Evolutionary conservation across 2,113 vertebrate species (phyloP).

Genomic region (Leptosomus discolor): DNA sequence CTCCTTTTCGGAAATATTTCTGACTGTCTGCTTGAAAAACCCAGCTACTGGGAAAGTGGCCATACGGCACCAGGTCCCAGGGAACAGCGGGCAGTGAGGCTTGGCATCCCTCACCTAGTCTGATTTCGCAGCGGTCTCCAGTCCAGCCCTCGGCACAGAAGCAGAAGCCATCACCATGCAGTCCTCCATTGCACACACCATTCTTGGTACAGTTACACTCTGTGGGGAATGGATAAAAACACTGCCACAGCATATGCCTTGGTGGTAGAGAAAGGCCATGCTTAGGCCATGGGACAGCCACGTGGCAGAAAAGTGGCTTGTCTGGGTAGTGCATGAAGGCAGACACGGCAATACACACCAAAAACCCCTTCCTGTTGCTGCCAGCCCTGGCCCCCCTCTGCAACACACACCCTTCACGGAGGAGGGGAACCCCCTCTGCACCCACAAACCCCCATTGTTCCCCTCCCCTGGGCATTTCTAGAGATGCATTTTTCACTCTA

Average conservation of each 20-base stretch:
- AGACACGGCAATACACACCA: rapidly evolving
- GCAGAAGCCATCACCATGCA: slow-evolving; percentile 81
- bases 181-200: slow-evolving; percentile 76
- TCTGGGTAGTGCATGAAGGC: not conserved
- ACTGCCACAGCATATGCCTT: not conserved
- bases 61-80: rapidly evolving
- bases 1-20: not conserved
- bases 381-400: not conserved
- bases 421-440: not conserved
- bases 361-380: not conserved
- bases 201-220: slow-evolving; percentile 76
- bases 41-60: not conserved
- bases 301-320: rapidly evolving
- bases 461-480: not conserved
- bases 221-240: not conserved
- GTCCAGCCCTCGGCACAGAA: slow-evolving; percentile 84
- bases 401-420: rapidly evolving
- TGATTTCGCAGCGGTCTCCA: slow-evolving; percentile 74
- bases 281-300: not conserved
- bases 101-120: slow-evolving; percentile 71
- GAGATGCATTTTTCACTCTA: not conserved
- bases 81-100: not conserved
- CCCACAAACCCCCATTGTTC: not conserved
- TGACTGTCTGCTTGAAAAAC: not conserved
- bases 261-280: not conserved